These are phyloP conservation scores for Knipowitschia caucasica DNA, from an alignment of 2,797 vertebrate genomes.

Conservation along the genomic window DNA sequence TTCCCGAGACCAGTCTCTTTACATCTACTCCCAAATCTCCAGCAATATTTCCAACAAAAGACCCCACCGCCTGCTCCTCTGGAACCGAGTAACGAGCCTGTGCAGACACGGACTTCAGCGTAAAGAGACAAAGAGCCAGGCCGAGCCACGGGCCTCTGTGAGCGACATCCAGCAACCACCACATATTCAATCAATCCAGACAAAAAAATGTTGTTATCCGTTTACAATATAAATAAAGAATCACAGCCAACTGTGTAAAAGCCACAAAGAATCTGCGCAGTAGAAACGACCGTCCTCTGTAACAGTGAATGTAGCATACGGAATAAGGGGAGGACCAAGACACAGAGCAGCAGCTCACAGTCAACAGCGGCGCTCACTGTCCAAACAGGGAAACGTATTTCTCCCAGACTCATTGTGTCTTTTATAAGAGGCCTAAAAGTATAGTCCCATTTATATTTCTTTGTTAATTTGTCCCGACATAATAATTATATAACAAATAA, in stretches of 20 bases:
- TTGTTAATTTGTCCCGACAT: too few species aligned
- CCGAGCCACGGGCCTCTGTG: constrained; percentile 32
- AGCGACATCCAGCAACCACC: not conserved
- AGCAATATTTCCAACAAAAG: too few species aligned
- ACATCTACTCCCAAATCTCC: too few species aligned
- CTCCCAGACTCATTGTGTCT: too few species aligned
- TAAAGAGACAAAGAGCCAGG: constrained; percentile 18
- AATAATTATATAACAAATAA: too few species aligned
- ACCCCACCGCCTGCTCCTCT: not conserved
- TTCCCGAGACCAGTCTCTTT: too few species aligned
- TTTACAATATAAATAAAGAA: not conserved
- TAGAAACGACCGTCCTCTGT: not conserved
- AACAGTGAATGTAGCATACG: not conserved
- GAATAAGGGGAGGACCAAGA: not conserved
- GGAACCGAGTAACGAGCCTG: constrained; percentile 29
- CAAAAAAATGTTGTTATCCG: not conserved
- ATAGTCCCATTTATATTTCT: too few species aligned
- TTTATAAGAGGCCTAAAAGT: too few species aligned
- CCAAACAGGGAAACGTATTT: not conserved
- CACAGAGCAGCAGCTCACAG: not conserved
- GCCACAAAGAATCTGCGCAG: not conserved
- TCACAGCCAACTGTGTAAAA: not conserved
- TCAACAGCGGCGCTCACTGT: constrained; percentile 4
- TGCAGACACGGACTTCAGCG: constrained; percentile 16
- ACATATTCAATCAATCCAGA: not conserved